phyloP scores from a whole-genome alignment of 2,888 invertebrate genomes.

The Drepana falcataria region DNA sequence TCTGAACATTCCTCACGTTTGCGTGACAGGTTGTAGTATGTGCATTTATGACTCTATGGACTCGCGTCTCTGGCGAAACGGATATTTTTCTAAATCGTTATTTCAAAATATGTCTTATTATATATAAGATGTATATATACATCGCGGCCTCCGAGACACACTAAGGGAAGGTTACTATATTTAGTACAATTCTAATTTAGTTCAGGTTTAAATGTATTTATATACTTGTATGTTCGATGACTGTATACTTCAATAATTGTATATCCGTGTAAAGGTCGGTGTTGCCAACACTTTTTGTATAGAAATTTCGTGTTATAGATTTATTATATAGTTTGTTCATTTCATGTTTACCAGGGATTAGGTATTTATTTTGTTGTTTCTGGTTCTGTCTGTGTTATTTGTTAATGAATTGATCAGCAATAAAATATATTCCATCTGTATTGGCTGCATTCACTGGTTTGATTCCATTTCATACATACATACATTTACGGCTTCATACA shows the following conservation, averaged over 20 bases:
- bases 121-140: conserved; percentile 11
- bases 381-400: conserved; percentile 73
- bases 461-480: conserved; percentile 12
- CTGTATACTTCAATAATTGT: conserved; percentile 51
- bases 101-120: too few relatives aligned
- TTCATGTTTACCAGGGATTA: conserved; percentile 62
- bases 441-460: conserved; percentile 48
- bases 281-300: conserved; percentile 29
- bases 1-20: conserved; percentile 51
- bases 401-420: conserved; percentile 70
- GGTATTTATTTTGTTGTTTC: conserved; percentile 76
- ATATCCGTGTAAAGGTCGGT: conserved; percentile 48
- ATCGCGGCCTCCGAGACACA: conserved; percentile 33
- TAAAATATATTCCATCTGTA: conserved; percentile 66
- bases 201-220: conserved; percentile 47
- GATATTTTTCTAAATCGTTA: conserved; percentile 51
- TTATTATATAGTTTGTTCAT: conserved; percentile 30
- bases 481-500: too few relatives aligned
- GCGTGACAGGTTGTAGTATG: conserved; percentile 50
- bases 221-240: conserved; percentile 37
- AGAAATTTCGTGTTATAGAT: conserved; percentile 40
- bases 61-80: conserved; percentile 15
- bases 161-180: conserved; percentile 43
- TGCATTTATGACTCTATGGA: conserved; percentile 49
- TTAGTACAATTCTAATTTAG: conserved; percentile 71